These are phyloP conservation scores for Hirudinaria manillensis DNA, from an alignment of 2,888 invertebrate species.

Conservation along the genomic window DNA sequence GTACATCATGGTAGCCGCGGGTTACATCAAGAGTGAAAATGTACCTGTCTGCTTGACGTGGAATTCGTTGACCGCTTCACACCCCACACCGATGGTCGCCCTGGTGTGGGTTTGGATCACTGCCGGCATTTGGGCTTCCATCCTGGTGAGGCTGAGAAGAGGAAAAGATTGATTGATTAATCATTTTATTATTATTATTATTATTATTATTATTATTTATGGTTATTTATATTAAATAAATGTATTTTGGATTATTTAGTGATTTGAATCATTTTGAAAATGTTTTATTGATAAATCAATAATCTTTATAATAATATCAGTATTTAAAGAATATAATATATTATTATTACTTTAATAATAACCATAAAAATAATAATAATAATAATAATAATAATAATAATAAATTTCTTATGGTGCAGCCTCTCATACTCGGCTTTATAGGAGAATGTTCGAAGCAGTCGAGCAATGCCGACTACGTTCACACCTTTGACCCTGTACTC, in stretches of 20 bases:
- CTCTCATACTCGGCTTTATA: background rate
- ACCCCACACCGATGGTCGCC: background rate
- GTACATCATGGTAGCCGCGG: background rate
- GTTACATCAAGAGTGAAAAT: background rate
- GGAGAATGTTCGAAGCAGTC: background rate
- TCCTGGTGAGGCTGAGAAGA: background rate
- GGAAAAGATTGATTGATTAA: too few species aligned
- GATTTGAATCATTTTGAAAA: too few species aligned
- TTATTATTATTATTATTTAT: too few species aligned
- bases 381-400: too few species aligned
- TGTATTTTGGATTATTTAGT: too few species aligned
- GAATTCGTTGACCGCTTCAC: background rate
- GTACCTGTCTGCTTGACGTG: background rate
- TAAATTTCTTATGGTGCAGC: background rate
- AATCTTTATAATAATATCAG: too few species aligned
- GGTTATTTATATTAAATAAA: too few species aligned
- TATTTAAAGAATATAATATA: too few species aligned
- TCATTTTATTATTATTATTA: too few species aligned
- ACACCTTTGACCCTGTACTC: slow-evolving; percentile 1
- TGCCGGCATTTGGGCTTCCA: background rate
- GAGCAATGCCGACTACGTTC: background rate
- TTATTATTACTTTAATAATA: too few species aligned
- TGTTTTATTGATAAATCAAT: too few species aligned
- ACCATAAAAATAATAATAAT: too few species aligned
- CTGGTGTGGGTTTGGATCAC: background rate